Evolutionary conservation across 2,113 vertebrate genomes (phyloP).

Genomic region (Cynocephalus volans): DNA sequence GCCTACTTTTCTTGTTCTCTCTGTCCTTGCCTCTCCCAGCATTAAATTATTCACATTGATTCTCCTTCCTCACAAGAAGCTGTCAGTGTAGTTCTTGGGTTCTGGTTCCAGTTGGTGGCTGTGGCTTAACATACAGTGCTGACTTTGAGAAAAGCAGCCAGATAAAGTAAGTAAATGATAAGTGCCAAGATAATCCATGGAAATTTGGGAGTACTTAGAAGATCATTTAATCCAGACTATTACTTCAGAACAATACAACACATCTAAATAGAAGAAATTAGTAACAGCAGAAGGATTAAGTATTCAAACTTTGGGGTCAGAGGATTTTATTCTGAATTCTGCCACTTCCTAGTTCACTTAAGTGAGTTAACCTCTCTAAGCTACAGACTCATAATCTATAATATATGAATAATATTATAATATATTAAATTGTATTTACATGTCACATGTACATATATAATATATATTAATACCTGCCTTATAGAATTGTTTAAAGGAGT

Average conservation of each 20-base stretch:
- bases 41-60: background rate
- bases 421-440: background rate
- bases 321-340: constrained; percentile 22
- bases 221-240: background rate
- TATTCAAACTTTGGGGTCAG: background rate
- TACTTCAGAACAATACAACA: constrained; percentile 3
- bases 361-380: background rate
- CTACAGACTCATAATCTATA: background rate
- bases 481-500: background rate
- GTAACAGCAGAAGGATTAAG: background rate
- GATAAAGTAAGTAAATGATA: background rate
- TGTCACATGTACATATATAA: background rate
- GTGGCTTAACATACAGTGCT: background rate
- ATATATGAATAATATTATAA: background rate
- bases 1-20: background rate
- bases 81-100: background rate
- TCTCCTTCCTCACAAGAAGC: background rate
- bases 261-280: background rate
- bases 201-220: background rate
- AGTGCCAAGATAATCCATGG: background rate
- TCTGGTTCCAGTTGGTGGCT: background rate
- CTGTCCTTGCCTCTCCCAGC: background rate
- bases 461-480: background rate
- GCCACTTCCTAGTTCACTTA: background rate
- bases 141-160: background rate